Evolutionary conservation across 1,140 invertebrate species (phyloP).

Genomic region (Drosophila micromelanica): DNA sequence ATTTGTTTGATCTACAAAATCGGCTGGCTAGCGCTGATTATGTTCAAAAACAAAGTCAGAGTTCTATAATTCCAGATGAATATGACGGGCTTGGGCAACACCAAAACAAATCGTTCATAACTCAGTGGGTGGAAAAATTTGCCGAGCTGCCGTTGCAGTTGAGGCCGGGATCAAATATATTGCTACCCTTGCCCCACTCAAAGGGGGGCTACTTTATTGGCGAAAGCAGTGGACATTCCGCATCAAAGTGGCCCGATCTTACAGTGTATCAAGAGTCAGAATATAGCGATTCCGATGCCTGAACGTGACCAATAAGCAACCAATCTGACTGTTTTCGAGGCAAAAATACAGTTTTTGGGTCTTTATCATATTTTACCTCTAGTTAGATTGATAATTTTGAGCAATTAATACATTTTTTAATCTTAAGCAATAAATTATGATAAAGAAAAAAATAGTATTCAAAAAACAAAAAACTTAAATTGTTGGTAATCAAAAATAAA

Average conservation of each 20-base stretch:
- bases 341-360: background rate
- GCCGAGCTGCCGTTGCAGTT: slow-evolving; percentile 10
- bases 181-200: slow-evolving; percentile 21
- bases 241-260: slow-evolving; percentile 16
- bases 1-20: slow-evolving; percentile 13
- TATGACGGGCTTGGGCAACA: background rate
- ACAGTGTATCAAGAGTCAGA: background rate
- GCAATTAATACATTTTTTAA: no score
- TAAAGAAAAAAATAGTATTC: no score
- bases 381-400: no score
- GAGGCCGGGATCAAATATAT: slow-evolving; percentile 13
- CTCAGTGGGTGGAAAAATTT: slow-evolving; percentile 5
- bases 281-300: background rate
- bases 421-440: no score
- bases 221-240: background rate
- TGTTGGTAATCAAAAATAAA: no score
- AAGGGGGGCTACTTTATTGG: slow-evolving; percentile 13
- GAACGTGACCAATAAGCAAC: background rate
- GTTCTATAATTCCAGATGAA: background rate
- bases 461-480: no score
- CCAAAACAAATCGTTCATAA: background rate
- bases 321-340: background rate
- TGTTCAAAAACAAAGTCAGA: background rate
- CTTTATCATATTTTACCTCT: no score
- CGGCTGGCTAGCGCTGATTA: background rate